phyloP scores from a whole-genome alignment of 2,113 vertebrate genomes.

The Capreolus pygargus region DNA sequence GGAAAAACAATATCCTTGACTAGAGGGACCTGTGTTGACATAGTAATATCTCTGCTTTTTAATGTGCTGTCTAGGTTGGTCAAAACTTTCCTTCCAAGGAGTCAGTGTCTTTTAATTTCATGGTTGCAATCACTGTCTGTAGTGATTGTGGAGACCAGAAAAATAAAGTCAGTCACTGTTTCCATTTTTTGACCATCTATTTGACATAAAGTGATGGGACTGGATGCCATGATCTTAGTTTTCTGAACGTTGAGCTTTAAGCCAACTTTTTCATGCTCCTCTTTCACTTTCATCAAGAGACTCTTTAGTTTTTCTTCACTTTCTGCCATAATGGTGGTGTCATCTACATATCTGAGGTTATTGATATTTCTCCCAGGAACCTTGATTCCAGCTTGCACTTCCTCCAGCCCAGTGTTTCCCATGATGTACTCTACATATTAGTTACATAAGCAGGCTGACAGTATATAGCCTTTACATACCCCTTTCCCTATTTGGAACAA shows the following conservation, averaged over 20 bases:
- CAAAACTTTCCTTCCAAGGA: neutral
- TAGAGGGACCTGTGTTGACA: neutral
- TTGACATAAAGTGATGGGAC: neutral
- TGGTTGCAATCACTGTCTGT: neutral
- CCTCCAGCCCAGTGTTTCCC: neutral
- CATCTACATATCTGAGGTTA: neutral
- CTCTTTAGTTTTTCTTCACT: neutral
- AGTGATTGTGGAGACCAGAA: neutral
- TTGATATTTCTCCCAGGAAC: neutral
- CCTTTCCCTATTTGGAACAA: neutral
- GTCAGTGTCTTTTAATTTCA: neutral
- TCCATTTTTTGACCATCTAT: neutral
- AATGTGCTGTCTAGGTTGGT: neutral
- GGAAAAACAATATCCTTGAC: neutral
- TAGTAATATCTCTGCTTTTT: neutral
- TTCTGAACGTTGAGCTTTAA: neutral
- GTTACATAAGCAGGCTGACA: neutral
- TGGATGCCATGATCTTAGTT: neutral
- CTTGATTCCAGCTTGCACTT: neutral
- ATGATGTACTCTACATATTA: neutral
- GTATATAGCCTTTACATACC: fast-evolving
- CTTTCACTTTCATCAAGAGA: neutral
- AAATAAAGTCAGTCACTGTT: neutral
- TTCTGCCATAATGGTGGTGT: neutral
- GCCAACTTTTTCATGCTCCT: neutral